phyloP scores from a whole-genome alignment of 2,888 invertebrate species.

The Leptinotarsa peninsularis region DNA sequence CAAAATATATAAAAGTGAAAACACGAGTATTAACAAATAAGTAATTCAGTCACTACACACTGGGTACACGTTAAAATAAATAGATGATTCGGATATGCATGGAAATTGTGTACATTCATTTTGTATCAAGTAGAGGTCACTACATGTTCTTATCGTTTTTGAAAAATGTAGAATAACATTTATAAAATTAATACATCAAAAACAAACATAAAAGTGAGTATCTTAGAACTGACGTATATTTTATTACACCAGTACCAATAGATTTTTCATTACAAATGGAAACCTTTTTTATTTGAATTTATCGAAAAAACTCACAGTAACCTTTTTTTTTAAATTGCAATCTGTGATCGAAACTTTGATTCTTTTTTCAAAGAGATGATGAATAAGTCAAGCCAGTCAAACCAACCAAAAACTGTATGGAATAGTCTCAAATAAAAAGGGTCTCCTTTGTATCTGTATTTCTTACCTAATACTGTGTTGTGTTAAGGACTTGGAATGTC shows the following conservation, averaged over 20 bases:
- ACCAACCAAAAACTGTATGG: too few relatives aligned
- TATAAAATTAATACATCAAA: background rate
- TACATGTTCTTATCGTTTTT: too few relatives aligned
- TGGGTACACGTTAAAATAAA: background rate
- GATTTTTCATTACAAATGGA: too few relatives aligned
- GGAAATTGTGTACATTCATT: constrained; percentile 2
- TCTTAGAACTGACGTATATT: background rate
- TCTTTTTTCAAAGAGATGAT: too few relatives aligned
- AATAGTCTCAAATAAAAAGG: too few relatives aligned
- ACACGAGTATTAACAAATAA: background rate
- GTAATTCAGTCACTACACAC: background rate
- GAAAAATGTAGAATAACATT: background rate
- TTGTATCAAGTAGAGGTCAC: background rate
- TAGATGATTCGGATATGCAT: background rate
- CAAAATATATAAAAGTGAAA: background rate
- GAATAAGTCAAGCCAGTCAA: too few relatives aligned
- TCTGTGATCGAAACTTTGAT: too few relatives aligned
- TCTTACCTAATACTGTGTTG: background rate
- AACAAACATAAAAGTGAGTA: background rate
- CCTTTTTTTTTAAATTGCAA: background rate
- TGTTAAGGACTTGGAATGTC: constrained; percentile 1
- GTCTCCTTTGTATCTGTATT: background rate
- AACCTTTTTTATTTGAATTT: too few relatives aligned
- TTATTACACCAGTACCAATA: background rate
- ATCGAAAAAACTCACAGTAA: background rate